Conservation (phyloP, 1,140 invertebrate species). For the Homalodisca vitripennis region DNA sequence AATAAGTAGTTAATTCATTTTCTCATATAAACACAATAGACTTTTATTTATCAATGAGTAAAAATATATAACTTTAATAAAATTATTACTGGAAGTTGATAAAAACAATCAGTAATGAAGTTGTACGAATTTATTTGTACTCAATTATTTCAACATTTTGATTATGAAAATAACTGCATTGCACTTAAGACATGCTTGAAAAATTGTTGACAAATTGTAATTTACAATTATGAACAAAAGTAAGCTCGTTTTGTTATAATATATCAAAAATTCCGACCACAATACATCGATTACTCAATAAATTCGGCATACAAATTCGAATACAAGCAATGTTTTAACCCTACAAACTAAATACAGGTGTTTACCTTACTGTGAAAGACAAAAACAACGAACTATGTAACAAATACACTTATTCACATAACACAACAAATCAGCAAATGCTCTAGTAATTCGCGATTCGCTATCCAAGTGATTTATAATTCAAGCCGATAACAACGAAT, state of each 20-base stretch:
- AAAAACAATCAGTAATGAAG: too few relatives aligned
- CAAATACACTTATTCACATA: background rate
- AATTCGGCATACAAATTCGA: background rate
- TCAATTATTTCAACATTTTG: too few relatives aligned
- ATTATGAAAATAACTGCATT: background rate
- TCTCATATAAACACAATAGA: too few relatives aligned
- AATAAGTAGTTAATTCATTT: too few relatives aligned
- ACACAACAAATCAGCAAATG: background rate
- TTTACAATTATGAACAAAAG: background rate
- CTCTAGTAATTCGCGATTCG: background rate
- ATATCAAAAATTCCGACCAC: background rate
- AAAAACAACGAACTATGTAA: background rate
- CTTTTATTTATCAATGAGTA: too few relatives aligned
- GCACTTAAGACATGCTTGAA: background rate
- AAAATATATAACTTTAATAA: too few relatives aligned
- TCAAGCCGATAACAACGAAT: background rate
- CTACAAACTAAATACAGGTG: slow-evolving; percentile 4
- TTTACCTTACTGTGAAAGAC: background rate
- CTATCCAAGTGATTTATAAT: background rate
- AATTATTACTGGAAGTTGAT: too few relatives aligned
- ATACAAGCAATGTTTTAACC: background rate
- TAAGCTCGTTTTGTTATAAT: background rate
- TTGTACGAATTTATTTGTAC: too few relatives aligned
- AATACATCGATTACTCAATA: background rate
- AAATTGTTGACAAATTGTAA: background rate